Conservation (phyloP, 2,797 vertebrate species). For the Rhinichthys osculus region DNA sequence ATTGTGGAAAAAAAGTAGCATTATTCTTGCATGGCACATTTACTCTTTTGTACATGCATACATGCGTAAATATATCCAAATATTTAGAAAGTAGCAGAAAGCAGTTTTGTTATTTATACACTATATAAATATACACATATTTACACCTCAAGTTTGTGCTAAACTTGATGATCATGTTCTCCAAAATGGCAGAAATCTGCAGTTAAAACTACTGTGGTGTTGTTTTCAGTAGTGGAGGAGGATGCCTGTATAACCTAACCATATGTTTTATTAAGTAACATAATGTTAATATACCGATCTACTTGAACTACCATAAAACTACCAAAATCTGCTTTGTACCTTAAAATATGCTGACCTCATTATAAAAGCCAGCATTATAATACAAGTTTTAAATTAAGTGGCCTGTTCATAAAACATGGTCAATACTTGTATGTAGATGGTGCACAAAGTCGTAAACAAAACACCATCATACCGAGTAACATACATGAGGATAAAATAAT, state of each 20-base stretch:
- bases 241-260: neutral
- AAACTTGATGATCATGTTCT: conserved; percentile 4
- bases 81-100: neutral
- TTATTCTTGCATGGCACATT: neutral
- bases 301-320: neutral
- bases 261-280: neutral
- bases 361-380: neutral
- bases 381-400: neutral
- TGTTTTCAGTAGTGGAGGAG: neutral
- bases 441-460: neutral
- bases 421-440: neutral
- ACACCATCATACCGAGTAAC: neutral
- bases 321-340: neutral
- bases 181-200: neutral
- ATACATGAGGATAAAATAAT: neutral
- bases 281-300: neutral
- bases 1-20: no score
- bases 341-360: neutral
- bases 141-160: neutral
- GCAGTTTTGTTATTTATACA: neutral
- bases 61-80: neutral
- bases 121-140: neutral
- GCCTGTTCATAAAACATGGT: neutral
- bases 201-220: neutral
- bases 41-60: neutral